A percentile compares a stretch with the other conserved stretches of the same genome.
Evolutionary conservation across 1,140 invertebrate species (phyloP).

Genomic region (Forficula auricularia): DNA sequence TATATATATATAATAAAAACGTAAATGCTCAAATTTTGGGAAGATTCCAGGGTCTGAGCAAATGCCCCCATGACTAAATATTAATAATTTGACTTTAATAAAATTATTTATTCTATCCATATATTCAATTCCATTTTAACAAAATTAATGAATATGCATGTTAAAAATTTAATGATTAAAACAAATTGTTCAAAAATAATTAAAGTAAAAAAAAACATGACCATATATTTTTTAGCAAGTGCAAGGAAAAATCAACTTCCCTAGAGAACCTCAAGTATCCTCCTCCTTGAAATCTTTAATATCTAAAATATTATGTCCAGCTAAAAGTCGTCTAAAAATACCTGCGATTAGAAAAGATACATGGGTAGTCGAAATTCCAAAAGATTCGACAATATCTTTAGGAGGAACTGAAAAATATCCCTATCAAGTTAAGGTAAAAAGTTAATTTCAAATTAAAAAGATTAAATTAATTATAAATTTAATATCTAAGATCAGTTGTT

Average conservation of each 20-base stretch:
- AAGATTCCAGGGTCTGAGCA: no score
- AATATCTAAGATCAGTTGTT: no score
- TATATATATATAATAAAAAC: no score
- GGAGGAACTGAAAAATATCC: no score
- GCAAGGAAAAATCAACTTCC: slow-evolving; percentile 49
- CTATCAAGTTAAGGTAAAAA: no score
- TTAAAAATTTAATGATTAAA: no score
- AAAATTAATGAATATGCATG: slow-evolving; percentile 4
- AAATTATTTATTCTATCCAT: neutral
- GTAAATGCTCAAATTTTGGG: no score
- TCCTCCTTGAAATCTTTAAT: slow-evolving; percentile 45
- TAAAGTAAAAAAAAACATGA: no score
- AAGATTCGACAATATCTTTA: slow-evolving; percentile 3
- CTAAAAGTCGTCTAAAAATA: slow-evolving; percentile 39
- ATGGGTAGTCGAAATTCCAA: slow-evolving; percentile 30
- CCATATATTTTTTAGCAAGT: slow-evolving; percentile 40
- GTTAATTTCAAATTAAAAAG: no score
- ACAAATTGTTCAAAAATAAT: no score
- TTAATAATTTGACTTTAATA: neutral
- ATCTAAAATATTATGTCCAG: slow-evolving; percentile 44
- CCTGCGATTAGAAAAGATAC: slow-evolving; percentile 40
- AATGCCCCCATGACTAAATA: no score
- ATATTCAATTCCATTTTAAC: neutral
- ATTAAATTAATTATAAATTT: no score
- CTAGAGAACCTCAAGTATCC: slow-evolving; percentile 42